Conservation (phyloP, 2,113 vertebrate species). For the Urocolius indicus region DNA sequence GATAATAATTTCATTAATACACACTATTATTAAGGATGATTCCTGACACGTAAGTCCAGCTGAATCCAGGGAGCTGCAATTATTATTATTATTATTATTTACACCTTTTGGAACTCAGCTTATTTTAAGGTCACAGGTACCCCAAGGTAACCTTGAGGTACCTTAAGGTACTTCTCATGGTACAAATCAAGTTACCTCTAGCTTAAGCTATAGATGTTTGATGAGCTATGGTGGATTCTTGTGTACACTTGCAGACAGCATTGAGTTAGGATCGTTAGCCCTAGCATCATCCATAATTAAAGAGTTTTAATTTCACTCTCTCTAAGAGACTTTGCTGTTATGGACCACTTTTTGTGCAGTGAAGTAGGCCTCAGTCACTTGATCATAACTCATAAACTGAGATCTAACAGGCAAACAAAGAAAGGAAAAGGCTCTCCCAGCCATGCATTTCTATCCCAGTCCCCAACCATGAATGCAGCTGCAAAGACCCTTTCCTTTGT, state of each 20-base stretch:
- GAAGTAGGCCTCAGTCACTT: background rate
- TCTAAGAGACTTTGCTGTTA: background rate
- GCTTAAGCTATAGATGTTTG: background rate
- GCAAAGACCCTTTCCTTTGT: background rate
- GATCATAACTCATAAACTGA: background rate
- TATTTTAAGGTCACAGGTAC: conserved; percentile 20
- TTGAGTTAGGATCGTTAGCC: background rate
- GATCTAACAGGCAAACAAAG: background rate
- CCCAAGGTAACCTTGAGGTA: background rate
- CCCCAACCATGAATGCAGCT: fast-evolving
- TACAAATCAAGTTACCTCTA: background rate
- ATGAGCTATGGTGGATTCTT: background rate
- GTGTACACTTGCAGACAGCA: background rate
- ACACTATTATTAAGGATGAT: conserved; percentile 30
- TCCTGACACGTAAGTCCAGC: conserved; percentile 19
- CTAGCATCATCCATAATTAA: background rate
- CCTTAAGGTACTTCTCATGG: background rate
- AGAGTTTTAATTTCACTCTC: background rate
- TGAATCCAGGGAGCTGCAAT: background rate
- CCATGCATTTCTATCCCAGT: background rate
- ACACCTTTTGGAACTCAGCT: background rate
- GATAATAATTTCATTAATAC: conserved; percentile 2
- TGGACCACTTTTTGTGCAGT: background rate
- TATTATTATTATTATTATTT: conserved; percentile 20
- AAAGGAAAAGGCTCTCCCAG: background rate